Conservation (phyloP, 1,140 invertebrate genomes). For the Agraylea sexmaculata region DNA sequence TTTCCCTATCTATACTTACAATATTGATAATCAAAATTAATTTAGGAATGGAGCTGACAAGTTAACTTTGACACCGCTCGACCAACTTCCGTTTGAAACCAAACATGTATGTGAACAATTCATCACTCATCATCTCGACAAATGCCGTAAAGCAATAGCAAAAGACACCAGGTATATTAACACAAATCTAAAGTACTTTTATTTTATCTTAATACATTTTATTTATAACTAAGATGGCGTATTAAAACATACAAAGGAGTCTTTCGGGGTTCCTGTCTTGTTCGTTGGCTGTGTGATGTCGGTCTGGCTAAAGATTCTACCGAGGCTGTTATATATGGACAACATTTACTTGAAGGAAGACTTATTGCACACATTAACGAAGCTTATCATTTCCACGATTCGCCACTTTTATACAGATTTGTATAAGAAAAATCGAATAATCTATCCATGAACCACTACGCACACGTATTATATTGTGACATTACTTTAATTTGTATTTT, state of each 20-base stretch:
- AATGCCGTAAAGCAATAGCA: slow-evolving; percentile 69
- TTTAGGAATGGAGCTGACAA: slow-evolving; percentile 55
- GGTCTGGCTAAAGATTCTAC: slow-evolving; percentile 61
- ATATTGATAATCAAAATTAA: slow-evolving; percentile 8
- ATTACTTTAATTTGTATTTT: not conserved
- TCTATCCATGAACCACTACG: not conserved
- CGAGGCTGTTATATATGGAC: slow-evolving; percentile 73
- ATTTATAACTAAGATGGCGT: too few relatives aligned
- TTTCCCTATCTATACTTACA: slow-evolving; percentile 2
- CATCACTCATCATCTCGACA: slow-evolving; percentile 67
- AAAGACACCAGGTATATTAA: slow-evolving; percentile 44
- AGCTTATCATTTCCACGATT: slow-evolving; percentile 68
- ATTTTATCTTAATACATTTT: too few relatives aligned
- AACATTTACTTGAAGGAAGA: slow-evolving; percentile 67
- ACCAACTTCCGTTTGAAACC: slow-evolving; percentile 63
- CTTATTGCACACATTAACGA: slow-evolving; percentile 73
- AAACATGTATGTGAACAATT: slow-evolving; percentile 83
- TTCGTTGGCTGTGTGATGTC: slow-evolving; percentile 74
- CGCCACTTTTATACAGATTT: slow-evolving; percentile 59
- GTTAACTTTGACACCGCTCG: slow-evolving; percentile 55
- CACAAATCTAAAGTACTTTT: too few relatives aligned
- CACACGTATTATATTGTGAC: not conserved
- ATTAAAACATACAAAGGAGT: slow-evolving; percentile 62
- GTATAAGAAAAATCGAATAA: slow-evolving; percentile 21
- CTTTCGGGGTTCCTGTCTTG: slow-evolving; percentile 73